Percentiles rank a stretch among this genome's conserved stretches.
Conservation (phyloP, 2,888 invertebrate species). For the Augochlorella aurata region DNA sequence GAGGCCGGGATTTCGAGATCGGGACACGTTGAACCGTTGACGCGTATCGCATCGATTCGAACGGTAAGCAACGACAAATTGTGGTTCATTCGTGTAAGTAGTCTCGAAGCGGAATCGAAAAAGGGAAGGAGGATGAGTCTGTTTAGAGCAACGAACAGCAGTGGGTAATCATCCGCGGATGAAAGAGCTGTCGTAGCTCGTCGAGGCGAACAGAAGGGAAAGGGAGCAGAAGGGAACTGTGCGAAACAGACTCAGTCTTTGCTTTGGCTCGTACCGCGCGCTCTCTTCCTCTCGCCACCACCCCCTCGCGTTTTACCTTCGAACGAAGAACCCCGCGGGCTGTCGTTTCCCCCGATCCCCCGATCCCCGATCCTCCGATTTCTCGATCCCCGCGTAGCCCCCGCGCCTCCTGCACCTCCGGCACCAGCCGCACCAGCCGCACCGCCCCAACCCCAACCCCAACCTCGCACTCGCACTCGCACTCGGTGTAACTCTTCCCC, state of each 20-base stretch:
- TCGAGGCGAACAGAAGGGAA: constrained; percentile 74
- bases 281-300: constrained; percentile 58
- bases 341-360: constrained; percentile 44
- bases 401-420: neutral
- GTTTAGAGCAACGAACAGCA: constrained; percentile 68
- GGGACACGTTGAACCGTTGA: neutral
- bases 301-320: constrained; percentile 50
- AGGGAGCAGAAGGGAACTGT: constrained; percentile 67
- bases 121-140: constrained; percentile 52
- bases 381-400: neutral
- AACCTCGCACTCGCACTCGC: constrained; percentile 38
- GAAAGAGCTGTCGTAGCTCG: constrained; percentile 81
- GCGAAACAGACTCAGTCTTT: constrained; percentile 66
- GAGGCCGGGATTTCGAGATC: neutral
- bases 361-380: too few relatives aligned
- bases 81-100: constrained; percentile 74
- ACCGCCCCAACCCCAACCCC: neutral
- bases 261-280: constrained; percentile 69
- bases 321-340: constrained; percentile 51
- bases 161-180: constrained; percentile 81
- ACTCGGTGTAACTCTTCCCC: constrained; percentile 57
- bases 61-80: constrained; percentile 71
- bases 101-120: constrained; percentile 69
- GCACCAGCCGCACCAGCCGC: neutral
- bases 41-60: neutral